Evolutionary conservation across 2,113 vertebrate species (phyloP).

Genomic region (Siniperca knerii): DNA sequence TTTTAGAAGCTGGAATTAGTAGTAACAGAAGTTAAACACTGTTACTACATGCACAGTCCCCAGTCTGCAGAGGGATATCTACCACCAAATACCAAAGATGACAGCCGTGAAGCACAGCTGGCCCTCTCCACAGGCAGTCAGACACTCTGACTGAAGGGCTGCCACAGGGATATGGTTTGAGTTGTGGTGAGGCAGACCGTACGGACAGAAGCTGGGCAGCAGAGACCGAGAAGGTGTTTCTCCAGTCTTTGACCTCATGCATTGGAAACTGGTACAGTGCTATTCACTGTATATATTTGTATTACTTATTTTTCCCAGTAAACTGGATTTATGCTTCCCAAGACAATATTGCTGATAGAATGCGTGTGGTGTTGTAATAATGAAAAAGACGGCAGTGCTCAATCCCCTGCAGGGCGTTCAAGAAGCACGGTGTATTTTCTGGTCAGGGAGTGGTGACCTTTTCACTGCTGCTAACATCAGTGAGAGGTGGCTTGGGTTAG

Average conservation of each 20-base stretch:
- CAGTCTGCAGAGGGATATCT: not conserved
- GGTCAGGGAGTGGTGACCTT: slow-evolving; percentile 34
- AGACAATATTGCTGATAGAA: not conserved
- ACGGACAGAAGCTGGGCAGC: not conserved
- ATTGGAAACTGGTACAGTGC: not conserved
- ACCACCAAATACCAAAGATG: not conserved
- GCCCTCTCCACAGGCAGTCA: not conserved
- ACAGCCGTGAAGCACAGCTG: not conserved
- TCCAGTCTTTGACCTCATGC: not conserved
- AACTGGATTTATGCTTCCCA: not conserved
- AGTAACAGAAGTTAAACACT: not conserved
- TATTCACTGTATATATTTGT: not conserved
- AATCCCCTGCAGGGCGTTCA: not conserved
- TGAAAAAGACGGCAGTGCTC: slow-evolving; percentile 2
- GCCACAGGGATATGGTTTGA: not conserved
- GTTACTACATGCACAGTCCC: no score
- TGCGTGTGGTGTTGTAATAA: not conserved
- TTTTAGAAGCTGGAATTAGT: no score
- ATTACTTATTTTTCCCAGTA: not conserved
- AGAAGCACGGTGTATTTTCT: not conserved
- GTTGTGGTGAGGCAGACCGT: not conserved
- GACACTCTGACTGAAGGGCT: not conserved
- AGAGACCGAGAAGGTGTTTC: not conserved
- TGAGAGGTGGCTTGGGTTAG: not conserved
- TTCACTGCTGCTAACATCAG: slow-evolving; percentile 47